Evolutionary conservation across 2,888 invertebrate genomes (phyloP).

Genomic region (Carpatolechia fugitivella): DNA sequence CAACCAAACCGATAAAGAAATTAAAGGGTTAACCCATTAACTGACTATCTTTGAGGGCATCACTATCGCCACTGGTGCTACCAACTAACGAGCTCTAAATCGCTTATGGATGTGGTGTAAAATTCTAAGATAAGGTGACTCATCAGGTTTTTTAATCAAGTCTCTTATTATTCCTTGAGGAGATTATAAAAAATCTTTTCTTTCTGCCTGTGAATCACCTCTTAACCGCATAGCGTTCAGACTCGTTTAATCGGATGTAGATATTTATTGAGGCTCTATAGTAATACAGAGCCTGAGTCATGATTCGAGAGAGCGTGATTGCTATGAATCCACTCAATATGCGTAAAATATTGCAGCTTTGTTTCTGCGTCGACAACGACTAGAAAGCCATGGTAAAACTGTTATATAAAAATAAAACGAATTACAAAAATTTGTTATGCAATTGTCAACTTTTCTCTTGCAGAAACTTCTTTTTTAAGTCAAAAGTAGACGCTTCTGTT

Average conservation of each 20-base stretch:
- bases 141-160: slow-evolving; percentile 28
- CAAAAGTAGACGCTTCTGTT: no score
- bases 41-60: slow-evolving; percentile 10
- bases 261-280: slow-evolving; percentile 38
- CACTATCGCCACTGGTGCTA: slow-evolving; percentile 24
- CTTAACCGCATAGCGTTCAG: slow-evolving; percentile 52
- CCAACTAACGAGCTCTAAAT: slow-evolving; percentile 39
- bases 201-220: slow-evolving; percentile 50
- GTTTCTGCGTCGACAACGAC: slow-evolving; percentile 34
- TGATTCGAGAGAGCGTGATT: slow-evolving; percentile 38
- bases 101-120: slow-evolving; percentile 30
- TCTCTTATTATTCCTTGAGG: slow-evolving; percentile 32
- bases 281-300: slow-evolving; percentile 41
- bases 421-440: slow-evolving; percentile 6
- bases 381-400: slow-evolving; percentile 29
- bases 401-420: slow-evolving; percentile 9
- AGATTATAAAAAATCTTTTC: slow-evolving; percentile 29
- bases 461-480: background rate
- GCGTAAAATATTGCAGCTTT: slow-evolving; percentile 34
- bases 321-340: slow-evolving; percentile 33
- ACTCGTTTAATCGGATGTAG: slow-evolving; percentile 48
- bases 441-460: background rate
- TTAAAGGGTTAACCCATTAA: slow-evolving; percentile 14
- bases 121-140: slow-evolving; percentile 35
- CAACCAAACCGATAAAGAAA: slow-evolving; percentile 13